Evolutionary conservation across 64 coral and sea anemone genomes (phyloP), one percentile per base, ranked within the genome.

Genomic region (Montipora efflorescens): DNA sequence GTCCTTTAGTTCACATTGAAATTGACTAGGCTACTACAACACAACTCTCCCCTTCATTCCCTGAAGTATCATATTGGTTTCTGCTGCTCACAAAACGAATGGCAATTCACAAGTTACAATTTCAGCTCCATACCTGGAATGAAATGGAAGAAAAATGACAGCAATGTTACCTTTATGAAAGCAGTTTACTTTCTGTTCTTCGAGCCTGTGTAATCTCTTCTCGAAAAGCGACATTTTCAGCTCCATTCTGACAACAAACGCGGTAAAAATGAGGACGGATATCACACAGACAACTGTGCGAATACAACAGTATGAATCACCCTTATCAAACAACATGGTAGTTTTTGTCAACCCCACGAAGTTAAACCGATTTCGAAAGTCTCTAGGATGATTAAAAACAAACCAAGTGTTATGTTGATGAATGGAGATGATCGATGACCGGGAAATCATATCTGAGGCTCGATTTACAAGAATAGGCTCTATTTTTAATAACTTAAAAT

Each of bases 211-310:
- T 11, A 91, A 69, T 71, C 79, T 81, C 14, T 70, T 59, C 59
- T 81, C 79, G 13, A 68, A 79, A 7, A 51, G 18, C 48, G 43
- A 62, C 47, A 91, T 62, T 79, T 81, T 69, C 58, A 91, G 67
- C 23, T 91, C 89, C 89, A 91, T 7, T 80, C 89, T 61, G 7
- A 91, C 66, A 79, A 91, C 68, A 50, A 77, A 59, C 15, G 75
- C 47, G 59, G 55, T 10, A 52, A 59, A 48, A 67, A 91, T 9
- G 8, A 91, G 46, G 9, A 68, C 78, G 23, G 59, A 91, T n/a
- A n/a, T 75, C 28, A 36, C 28, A 36, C 28, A 36, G 28, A 36
- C 28, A 36, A 36, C 28, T 36, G 28, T 36, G 15, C 15, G 45
- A 79, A 47, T 62, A 79, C n/a, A 16, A 81, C 50, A 2, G 78